Conservation (phyloP, 2,888 invertebrate species). For the Antitype chi region DNA sequence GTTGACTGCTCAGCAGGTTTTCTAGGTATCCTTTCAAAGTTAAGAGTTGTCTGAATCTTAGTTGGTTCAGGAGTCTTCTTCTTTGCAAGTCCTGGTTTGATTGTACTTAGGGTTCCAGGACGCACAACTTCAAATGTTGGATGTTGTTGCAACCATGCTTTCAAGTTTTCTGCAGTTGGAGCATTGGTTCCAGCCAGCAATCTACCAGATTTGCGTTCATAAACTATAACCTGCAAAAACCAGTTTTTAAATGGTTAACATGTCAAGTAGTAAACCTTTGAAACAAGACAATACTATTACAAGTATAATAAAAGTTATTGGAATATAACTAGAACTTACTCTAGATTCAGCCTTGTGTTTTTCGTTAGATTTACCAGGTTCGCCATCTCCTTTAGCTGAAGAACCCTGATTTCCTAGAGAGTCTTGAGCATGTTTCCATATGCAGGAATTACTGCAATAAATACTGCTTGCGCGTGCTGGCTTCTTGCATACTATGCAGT, state of each 20-base stretch:
- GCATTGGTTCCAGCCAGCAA: conserved; percentile 94
- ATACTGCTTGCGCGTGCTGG: conserved; percentile 95
- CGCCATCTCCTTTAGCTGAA: conserved; percentile 73
- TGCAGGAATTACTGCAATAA: conserved; percentile 97
- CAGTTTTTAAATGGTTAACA: conserved; percentile 2
- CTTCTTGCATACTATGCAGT: conserved; percentile 95
- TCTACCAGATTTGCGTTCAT: conserved; percentile 95
- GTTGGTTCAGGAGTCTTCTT: conserved; percentile 78
- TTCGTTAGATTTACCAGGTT: conserved; percentile 76
- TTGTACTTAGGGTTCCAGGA: conserved; percentile 90
- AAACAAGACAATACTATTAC: not conserved
- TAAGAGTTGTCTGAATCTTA: conserved; percentile 88
- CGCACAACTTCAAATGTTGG: conserved; percentile 96
- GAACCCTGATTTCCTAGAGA: conserved; percentile 82
- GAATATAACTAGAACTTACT: conserved; percentile 71
- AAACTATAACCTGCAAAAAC: conserved; percentile 93
- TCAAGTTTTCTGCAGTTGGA: conserved; percentile 95
- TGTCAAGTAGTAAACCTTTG: not conserved
- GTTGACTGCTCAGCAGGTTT: conserved; percentile 75
- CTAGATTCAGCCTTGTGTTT: conserved; percentile 84
- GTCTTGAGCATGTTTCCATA: conserved; percentile 95
- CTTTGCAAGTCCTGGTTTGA: conserved; percentile 80
- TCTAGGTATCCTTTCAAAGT: conserved; percentile 84
- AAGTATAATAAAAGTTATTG: not conserved
- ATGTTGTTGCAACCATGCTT: conserved; percentile 96